Conservation (phyloP, 2,888 invertebrate genomes). For the Nephrocerus scutellatus region DNA sequence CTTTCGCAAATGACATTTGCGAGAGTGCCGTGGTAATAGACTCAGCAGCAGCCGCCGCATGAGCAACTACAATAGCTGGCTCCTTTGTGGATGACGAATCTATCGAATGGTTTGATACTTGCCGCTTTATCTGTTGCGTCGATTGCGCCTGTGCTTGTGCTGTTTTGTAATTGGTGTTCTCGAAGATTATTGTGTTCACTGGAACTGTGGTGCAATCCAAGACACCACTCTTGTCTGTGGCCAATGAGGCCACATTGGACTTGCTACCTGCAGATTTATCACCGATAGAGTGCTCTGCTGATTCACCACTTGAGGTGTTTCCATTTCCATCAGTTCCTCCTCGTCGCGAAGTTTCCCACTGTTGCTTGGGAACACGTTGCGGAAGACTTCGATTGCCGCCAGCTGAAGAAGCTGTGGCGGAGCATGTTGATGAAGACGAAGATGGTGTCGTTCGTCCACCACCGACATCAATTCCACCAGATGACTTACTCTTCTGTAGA, state of each 20-base stretch:
- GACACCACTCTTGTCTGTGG: too few species aligned
- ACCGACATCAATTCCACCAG: too few species aligned
- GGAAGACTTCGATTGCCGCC: conserved; percentile 17
- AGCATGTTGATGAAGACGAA: conserved; percentile 7
- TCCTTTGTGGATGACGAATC: conserved; percentile 16
- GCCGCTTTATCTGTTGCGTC: conserved; percentile 47
- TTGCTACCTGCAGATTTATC: too few species aligned
- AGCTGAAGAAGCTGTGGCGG: conserved; percentile 18
- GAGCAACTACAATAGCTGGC: conserved; percentile 12
- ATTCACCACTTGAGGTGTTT: conserved; percentile 14
- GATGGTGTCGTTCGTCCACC: too few species aligned
- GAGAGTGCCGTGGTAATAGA: conserved; percentile 54
- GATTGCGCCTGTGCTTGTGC: conserved; percentile 50
- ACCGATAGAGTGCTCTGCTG: too few species aligned
- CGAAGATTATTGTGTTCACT: conserved; percentile 83
- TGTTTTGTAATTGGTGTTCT: conserved; percentile 83
- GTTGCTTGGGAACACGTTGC: conserved; percentile 14
- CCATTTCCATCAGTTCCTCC: conserved; percentile 18
- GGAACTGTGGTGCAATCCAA: conserved; percentile 71
- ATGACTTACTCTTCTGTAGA: conserved; percentile 26
- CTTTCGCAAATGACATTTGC: conserved; percentile 55
- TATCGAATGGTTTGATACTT: conserved; percentile 41
- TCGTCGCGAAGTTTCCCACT: too few species aligned
- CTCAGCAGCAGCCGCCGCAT: conserved; percentile 38
- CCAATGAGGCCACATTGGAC: too few species aligned